Base-by-base conservation (phyloP, 92 coral and sea anemone genomes). In the Palythoa heliodiscus region DNA sequence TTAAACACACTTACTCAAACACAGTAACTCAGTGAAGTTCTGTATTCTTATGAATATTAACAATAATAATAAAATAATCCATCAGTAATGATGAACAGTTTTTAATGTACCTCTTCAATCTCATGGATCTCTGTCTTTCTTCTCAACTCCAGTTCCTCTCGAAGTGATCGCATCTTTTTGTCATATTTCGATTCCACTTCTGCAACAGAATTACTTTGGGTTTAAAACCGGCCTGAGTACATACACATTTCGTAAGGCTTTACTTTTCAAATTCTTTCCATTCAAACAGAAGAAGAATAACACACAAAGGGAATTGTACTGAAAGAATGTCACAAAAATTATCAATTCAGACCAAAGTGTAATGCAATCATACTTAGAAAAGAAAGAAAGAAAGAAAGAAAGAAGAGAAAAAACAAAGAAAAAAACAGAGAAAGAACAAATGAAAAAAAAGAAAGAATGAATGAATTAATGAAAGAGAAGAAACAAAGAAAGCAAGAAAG, bases 81-180 rank as follows among this genome's bases (percentile, higher is more conserved):
- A 63, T 63, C 1, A 19, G 8, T 8, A 63, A 19, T 16, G 11
- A 7, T 8, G 16, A 25, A 37, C 23, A 39, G 66, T 25, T n/a
- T n/a, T n/a, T 48, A 17, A 25, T 7, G 73, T 69, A 96, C 99
- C 93, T 96, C 99, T 79, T 96, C 99, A 87, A 96, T 95, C 86
- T 96, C 99, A 90, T 96, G 99, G 54, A 96, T 96, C 77, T 96
- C 99, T 40, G 99, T 96, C 84, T 96, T 96, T 70, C 99, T 90
- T 77, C 99, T 90, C 53, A 96, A 87, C 84, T 96, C 99, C 50
- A 94, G 93, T 60, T 96, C 99, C 43, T 96, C 99, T 69, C 99
- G 87, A 7, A 96, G 89, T 50, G 99, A 83, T 85, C 93, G 90
- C 96, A 96, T 95, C 82, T 96, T 96, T 92, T 96, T 96, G 90